Evolutionary conservation across 1,140 invertebrate genomes (phyloP).

Genomic region (Diachasmimorpha longicaudata): DNA sequence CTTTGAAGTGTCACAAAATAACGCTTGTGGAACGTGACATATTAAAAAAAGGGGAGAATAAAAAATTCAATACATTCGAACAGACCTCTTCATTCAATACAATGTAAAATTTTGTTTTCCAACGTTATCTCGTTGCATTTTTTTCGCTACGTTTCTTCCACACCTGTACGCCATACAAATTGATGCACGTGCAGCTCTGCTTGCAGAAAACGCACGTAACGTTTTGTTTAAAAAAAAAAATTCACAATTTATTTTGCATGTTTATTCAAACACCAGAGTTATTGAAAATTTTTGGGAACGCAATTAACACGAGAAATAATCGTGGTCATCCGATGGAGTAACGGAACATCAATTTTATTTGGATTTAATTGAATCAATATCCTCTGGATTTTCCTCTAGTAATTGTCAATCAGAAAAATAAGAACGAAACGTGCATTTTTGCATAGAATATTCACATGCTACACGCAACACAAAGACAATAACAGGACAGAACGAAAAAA

Average conservation of each 20-base stretch:
- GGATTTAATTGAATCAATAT: no score
- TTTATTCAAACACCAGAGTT: no score
- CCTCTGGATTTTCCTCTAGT: no score
- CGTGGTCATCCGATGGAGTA: no score
- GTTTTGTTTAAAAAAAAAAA: background rate
- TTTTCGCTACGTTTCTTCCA: background rate
- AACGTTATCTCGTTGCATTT: background rate
- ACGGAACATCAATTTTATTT: no score
- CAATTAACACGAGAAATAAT: no score
- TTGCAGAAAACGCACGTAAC: background rate
- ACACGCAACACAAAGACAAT: background rate
- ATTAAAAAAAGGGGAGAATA: constrained; percentile 29
- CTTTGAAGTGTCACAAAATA: constrained; percentile 11
- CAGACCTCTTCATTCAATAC: constrained; percentile 19
- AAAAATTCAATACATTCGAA: constrained; percentile 10
- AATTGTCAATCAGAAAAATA: background rate
- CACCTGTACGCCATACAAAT: constrained; percentile 18
- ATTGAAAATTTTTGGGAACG: no score
- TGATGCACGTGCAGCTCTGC: constrained; percentile 27
- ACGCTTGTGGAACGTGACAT: constrained; percentile 19
- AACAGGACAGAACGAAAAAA: background rate
- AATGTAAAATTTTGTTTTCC: constrained; percentile 8
- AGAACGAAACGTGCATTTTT: background rate
- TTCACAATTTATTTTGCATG: no score
- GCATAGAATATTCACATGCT: background rate